Evolutionary conservation across 2,797 vertebrate species (phyloP).

Genomic region (Anas georgica): DNA sequence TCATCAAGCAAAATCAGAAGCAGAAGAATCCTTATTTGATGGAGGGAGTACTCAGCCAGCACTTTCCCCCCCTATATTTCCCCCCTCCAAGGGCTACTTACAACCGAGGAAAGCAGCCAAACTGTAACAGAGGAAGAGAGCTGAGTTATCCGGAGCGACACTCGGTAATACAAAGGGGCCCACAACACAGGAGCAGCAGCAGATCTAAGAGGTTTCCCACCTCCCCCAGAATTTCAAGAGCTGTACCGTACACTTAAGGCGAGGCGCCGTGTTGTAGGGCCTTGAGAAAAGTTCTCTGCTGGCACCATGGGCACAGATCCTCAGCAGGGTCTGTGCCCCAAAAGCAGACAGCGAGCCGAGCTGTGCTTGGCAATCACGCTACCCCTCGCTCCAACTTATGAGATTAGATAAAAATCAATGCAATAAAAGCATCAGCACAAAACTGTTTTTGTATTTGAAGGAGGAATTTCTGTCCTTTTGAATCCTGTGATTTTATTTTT

Average conservation of each 20-base stretch:
- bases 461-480: neutral
- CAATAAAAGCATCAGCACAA: neutral
- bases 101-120: neutral
- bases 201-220: neutral
- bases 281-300: rapidly evolving
- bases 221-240: rapidly evolving
- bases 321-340: rapidly evolving
- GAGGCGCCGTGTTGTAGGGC: rapidly evolving
- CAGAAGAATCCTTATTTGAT: neutral
- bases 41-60: neutral
- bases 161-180: neutral
- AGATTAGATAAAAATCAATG: neutral
- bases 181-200: neutral
- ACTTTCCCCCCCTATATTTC: neutral
- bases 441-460: no score
- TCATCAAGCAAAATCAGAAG: neutral
- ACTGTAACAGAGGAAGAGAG: neutral
- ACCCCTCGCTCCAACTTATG: neutral
- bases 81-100: neutral
- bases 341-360: rapidly evolving
- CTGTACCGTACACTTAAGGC: neutral
- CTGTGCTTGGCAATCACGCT: neutral
- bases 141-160: rapidly evolving
- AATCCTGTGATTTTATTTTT: neutral
- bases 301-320: rapidly evolving